Evolutionary conservation across 2,113 vertebrate genomes (phyloP).

Genomic region (Sturnus vulgaris): DNA sequence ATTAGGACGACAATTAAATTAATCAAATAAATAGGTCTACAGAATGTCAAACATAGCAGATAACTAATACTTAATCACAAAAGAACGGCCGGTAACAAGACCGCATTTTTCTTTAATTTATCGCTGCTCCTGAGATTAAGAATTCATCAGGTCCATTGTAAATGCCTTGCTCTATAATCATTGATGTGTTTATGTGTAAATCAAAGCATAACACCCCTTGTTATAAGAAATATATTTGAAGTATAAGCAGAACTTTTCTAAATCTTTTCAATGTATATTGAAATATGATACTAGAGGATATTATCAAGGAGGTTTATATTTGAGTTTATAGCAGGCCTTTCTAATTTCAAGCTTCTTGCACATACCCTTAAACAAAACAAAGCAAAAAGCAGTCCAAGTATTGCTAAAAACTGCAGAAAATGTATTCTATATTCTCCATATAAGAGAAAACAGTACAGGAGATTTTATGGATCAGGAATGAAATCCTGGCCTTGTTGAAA

Average conservation of each 20-base stretch:
- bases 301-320: neutral
- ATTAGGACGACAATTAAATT: conserved; percentile 52
- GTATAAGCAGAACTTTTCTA: neutral
- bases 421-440: neutral
- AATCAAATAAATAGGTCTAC: conserved; percentile 52
- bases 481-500: neutral
- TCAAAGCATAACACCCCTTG: neutral
- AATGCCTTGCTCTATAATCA: conserved; percentile 30
- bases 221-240: neutral
- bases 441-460: neutral
- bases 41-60: conserved; percentile 2
- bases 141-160: neutral
- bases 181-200: neutral
- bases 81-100: neutral
- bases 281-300: neutral
- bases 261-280: neutral
- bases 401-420: neutral
- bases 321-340: neutral
- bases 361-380: neutral
- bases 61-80: conserved; percentile 41
- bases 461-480: neutral
- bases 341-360: neutral
- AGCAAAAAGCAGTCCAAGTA: neutral
- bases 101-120: conserved; percentile 7
- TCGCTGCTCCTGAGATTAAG: neutral